A percentile compares a stretch with the other conserved stretches of the same genome.
Evolutionary conservation across 2,113 vertebrate species (phyloP).

Genomic region (Chrysemys picta): DNA sequence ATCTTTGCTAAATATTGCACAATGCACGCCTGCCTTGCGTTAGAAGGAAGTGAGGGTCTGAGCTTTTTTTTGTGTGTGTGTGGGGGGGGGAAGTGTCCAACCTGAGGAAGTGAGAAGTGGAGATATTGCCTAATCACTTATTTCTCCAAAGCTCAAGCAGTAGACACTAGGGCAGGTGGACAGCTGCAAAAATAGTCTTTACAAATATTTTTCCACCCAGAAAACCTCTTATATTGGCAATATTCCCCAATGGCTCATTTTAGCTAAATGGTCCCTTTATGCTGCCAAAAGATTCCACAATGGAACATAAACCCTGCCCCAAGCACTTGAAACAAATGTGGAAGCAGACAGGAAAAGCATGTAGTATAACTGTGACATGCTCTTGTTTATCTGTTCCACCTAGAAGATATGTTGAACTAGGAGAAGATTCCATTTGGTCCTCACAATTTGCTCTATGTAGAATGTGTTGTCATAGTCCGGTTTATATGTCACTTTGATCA

Average conservation of each 20-base stretch:
- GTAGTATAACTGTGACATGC: background rate
- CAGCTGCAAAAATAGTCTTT: background rate
- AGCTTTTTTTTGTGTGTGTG: background rate
- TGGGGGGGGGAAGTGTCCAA: background rate
- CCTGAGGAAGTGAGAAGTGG: background rate
- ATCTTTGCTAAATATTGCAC: background rate
- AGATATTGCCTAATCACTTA: background rate
- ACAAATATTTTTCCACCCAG: background rate
- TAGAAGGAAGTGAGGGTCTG: background rate
- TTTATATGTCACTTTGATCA: background rate
- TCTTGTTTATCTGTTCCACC: background rate
- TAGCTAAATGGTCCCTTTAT: background rate
- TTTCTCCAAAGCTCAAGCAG: background rate
- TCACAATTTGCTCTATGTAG: background rate
- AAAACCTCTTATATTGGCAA: background rate
- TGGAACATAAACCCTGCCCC: slow-evolving; percentile 4
- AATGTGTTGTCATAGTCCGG: background rate
- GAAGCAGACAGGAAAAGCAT: background rate
- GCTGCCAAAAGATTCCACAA: background rate
- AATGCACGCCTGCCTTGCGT: background rate
- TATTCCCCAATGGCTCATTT: background rate
- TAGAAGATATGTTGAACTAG: background rate
- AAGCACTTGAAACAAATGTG: background rate
- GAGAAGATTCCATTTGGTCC: background rate
- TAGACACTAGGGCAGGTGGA: background rate